Percentiles rank a stretch among this genome's conserved stretches.
Evolutionary conservation across 2,888 invertebrate species (phyloP).

Genomic region (Gordius sp.): DNA sequence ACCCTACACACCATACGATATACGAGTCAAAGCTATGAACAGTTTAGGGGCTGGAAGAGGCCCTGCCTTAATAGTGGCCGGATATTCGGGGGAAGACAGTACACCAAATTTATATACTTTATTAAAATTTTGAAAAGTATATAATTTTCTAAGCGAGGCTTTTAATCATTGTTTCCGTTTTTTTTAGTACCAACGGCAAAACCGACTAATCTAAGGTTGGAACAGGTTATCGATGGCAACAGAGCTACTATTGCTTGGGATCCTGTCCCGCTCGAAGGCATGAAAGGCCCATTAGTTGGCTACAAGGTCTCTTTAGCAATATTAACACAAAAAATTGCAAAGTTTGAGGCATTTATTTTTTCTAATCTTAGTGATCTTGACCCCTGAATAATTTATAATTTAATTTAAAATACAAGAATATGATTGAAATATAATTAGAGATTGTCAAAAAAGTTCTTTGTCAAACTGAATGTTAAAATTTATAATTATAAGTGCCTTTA

Average conservation of each 20-base stretch:
- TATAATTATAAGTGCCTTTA: too few species aligned
- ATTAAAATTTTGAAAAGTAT: too few species aligned
- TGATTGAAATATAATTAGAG: too few species aligned
- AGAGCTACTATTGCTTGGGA: not conserved
- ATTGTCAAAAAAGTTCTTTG: too few species aligned
- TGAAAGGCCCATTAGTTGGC: conserved; percentile 1
- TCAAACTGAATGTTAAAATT: too few species aligned
- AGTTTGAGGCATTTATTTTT: too few species aligned
- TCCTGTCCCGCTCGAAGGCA: not conserved
- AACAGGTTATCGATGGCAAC: not conserved
- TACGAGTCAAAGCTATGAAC: not conserved
- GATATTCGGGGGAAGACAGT: conserved; percentile 14
- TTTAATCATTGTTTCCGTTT: not conserved
- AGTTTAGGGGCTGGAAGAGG: not conserved
- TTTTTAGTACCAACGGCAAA: not conserved
- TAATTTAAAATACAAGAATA: too few species aligned
- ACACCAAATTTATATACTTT: too few species aligned
- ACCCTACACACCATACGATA: conserved; percentile 1
- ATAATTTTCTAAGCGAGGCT: too few species aligned
- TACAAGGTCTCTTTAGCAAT: conserved; percentile 11
- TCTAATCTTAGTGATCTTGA: too few species aligned
- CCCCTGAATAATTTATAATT: too few species aligned
- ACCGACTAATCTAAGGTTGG: not conserved
- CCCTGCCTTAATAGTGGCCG: not conserved
- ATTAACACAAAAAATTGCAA: too few species aligned